These are phyloP conservation scores for Perdita meconis DNA, from an alignment of 2,888 invertebrate genomes.

Conservation along the genomic window DNA sequence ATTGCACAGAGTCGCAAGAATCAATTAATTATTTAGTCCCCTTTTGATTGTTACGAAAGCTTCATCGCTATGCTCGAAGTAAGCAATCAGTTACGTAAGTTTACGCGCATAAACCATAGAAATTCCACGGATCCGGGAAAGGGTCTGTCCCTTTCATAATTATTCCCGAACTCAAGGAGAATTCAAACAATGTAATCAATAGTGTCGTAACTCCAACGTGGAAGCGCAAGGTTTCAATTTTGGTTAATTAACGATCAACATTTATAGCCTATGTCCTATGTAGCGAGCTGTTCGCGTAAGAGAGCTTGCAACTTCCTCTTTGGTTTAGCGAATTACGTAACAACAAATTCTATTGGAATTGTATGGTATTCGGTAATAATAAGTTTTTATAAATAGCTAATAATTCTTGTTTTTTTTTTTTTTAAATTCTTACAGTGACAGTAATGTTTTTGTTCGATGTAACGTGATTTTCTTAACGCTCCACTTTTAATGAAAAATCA, in stretches of 20 bases:
- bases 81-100: slow-evolving; percentile 50
- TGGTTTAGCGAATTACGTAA: slow-evolving; percentile 53
- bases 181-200: slow-evolving; percentile 49
- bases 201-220: slow-evolving; percentile 29
- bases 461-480: no score
- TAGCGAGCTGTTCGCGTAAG: slow-evolving; percentile 23
- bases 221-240: slow-evolving; percentile 46
- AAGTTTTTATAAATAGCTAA: slow-evolving; percentile 61
- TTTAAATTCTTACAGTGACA: no score
- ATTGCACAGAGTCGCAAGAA: no score
- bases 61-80: background rate
- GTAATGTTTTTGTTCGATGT: no score
- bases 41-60: slow-evolving; percentile 7
- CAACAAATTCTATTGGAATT: slow-evolving; percentile 63
- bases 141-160: slow-evolving; percentile 41
- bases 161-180: slow-evolving; percentile 37
- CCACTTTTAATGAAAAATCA: no score
- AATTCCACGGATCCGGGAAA: slow-evolving; percentile 36
- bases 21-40: background rate
- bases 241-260: slow-evolving; percentile 58
- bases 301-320: slow-evolving; percentile 9
- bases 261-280: slow-evolving; percentile 17
- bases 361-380: slow-evolving; percentile 49
- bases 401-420: slow-evolving; percentile 24
- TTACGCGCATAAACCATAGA: slow-evolving; percentile 31